Base-by-base conservation (phyloP, 1,140 invertebrate species). In the Coptotermes formosanus region DNA sequence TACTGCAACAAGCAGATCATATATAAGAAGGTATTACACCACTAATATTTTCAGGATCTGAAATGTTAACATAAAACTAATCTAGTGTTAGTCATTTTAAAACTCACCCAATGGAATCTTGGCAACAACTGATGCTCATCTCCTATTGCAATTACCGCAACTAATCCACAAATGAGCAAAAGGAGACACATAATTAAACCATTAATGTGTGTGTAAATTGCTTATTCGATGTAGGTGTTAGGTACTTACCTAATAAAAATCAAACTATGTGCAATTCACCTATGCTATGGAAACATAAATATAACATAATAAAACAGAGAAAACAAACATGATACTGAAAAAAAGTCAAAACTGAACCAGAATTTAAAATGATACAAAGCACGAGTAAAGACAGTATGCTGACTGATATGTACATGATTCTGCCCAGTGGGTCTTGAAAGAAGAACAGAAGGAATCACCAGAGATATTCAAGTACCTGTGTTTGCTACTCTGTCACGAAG, bases 161-260 rank as follows among this genome's bases (percentile, higher is more conserved):
- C 45, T 48, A 83, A 48, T 83, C 23, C 82, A 44, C 82, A 38
- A 83, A 83, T 45, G 38, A 45, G 82, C 82, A 44, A 43, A 45
- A 45, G 38, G 45, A 19, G 32, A 38, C 25, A 83, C 21, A 83
- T 83, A 83, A 45, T 19, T 83, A n/a, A 83, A 83, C 45, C 82
- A 45, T 44, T 83, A 48, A 83, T 44, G 38, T 6, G 44, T 9
- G n/a, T 75, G 25, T 30, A 75, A 75, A 75, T 75, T 6, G n/a
- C 64, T n/a, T 16, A 75, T 9, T 75, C 2, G 30, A 75, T 9
- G n/a, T 75, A 75, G 11, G 25, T 30, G 64, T 30, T 11, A n/a
- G 4, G n/a, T 75, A 75, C 64, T 75, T 75, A 75, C 64, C 64
- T 75, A 75, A 75, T 75, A 75, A 30, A 75, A 75, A 75, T 75